A percentile compares a stretch with the other conserved stretches of the same genome.
These are phyloP conservation scores for Rhagoletis pomonella DNA, from an alignment of 1,140 invertebrate species.

Conservation along the genomic window DNA sequence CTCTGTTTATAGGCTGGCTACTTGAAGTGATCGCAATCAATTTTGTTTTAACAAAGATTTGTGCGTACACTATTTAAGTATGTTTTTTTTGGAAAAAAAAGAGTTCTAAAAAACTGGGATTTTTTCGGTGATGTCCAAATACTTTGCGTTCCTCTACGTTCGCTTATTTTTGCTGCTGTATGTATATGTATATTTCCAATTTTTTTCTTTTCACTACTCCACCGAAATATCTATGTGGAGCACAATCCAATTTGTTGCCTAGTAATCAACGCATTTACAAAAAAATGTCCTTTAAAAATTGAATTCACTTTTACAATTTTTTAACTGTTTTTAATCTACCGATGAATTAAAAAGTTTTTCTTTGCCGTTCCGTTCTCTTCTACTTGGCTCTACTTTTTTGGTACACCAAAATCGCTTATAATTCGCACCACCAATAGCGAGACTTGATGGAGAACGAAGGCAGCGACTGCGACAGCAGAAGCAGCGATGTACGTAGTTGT, in stretches of 20 bases:
- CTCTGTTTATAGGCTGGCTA: conserved; percentile 19
- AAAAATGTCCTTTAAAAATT: background rate
- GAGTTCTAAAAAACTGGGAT: conserved; percentile 21
- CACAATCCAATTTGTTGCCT: background rate
- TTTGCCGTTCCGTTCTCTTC: conserved; percentile 51
- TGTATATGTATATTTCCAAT: conserved; percentile 53
- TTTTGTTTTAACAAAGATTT: conserved; percentile 17
- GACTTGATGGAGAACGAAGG: conserved; percentile 54
- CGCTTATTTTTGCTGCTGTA: conserved; percentile 51
- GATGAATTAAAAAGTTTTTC: conserved; percentile 43
- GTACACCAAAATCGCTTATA: conserved; percentile 72
- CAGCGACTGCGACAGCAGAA: conserved; percentile 41
- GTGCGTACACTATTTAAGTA: conserved; percentile 30
- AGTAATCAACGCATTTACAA: conserved; percentile 54
- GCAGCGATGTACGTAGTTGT: conserved; percentile 34
- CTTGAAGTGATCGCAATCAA: conserved; percentile 3
- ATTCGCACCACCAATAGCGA: conserved; percentile 68
- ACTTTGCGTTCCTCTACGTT: conserved; percentile 14
- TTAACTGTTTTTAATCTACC: conserved; percentile 8
- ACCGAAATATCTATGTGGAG: background rate
- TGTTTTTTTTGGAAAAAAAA: conserved; percentile 16
- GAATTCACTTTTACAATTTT: conserved; percentile 14
- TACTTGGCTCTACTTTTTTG: conserved; percentile 69
- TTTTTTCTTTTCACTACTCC: conserved; percentile 39
- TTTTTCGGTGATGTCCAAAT: conserved; percentile 25